Conservation (phyloP, 2,888 invertebrate genomes). For the Ctena decussata region DNA sequence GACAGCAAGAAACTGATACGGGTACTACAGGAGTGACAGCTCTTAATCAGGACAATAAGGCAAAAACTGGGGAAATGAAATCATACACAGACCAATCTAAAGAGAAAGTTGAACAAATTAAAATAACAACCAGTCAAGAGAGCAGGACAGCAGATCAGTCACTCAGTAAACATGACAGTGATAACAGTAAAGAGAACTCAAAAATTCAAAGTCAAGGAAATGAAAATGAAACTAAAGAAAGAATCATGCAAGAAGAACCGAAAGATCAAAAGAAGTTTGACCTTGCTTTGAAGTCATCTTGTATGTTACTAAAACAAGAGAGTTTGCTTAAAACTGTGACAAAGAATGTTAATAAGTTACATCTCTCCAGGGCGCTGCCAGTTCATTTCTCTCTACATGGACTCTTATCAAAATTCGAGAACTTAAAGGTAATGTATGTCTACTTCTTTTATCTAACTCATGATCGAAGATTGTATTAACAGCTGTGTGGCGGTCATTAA, state of each 20-base stretch:
- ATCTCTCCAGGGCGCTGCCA: slow-evolving; percentile 69
- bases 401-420: slow-evolving; percentile 66
- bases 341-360: slow-evolving; percentile 70
- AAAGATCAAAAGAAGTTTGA: slow-evolving; percentile 74
- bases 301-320: slow-evolving; percentile 70
- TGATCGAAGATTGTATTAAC: too few species aligned
- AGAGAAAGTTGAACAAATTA: background rate
- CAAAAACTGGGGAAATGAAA: background rate
- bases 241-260: slow-evolving; percentile 61
- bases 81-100: background rate
- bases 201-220: background rate
- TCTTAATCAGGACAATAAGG: background rate
- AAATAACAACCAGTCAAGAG: background rate
- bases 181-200: background rate
- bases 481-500: too few species aligned
- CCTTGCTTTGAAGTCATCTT: slow-evolving; percentile 65
- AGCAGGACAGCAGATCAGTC: background rate
- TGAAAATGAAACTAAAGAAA: slow-evolving; percentile 35
- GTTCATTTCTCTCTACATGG: slow-evolving; percentile 59
- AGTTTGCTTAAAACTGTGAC: slow-evolving; percentile 68
- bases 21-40: background rate
- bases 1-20: background rate
- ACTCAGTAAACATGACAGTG: too few species aligned
- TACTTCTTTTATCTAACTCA: too few species aligned
- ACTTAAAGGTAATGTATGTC: slow-evolving; percentile 65